phyloP scores from a whole-genome alignment of 1,140 invertebrate species.

The Pseudoatta argentina region DNA sequence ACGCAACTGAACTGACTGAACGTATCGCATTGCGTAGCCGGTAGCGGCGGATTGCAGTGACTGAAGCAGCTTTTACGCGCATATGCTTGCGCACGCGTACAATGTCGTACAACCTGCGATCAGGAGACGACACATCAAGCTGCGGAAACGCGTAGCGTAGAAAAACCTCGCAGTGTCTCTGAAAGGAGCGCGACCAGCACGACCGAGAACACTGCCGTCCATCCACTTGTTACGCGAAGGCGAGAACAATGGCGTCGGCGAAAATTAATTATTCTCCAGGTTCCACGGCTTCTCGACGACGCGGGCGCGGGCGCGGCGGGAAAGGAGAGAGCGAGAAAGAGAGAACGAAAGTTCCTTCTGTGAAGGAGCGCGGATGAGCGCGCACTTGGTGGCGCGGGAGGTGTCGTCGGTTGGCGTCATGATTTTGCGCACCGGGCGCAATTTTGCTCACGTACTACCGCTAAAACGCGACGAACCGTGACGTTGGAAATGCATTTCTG shows the following conservation, averaged over 20 bases:
- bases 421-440: constrained; percentile 41
- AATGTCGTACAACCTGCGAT: background rate
- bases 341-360: constrained; percentile 16
- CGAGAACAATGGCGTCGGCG: constrained; percentile 49
- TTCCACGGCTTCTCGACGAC: background rate
- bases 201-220: background rate
- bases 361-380: constrained; percentile 35
- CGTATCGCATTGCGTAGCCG: constrained; percentile 56
- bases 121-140: background rate
- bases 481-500: constrained; percentile 40
- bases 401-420: constrained; percentile 47
- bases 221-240: constrained; percentile 55
- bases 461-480: constrained; percentile 37
- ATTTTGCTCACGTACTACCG: constrained; percentile 52
- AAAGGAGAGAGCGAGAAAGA: background rate
- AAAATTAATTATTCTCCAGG: constrained; percentile 51
- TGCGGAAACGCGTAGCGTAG: background rate
- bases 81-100: no score
- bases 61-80: constrained; percentile 7
- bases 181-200: background rate
- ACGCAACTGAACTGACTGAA: constrained; percentile 56
- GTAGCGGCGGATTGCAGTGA: background rate
- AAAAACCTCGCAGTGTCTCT: constrained; percentile 35
- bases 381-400: background rate
- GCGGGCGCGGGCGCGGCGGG: no score